Percentiles rank a stretch among this genome's conserved stretches.
These are phyloP conservation scores for Struthio camelus DNA, from an alignment of 2,113 vertebrate genomes.

Conservation along the genomic window DNA sequence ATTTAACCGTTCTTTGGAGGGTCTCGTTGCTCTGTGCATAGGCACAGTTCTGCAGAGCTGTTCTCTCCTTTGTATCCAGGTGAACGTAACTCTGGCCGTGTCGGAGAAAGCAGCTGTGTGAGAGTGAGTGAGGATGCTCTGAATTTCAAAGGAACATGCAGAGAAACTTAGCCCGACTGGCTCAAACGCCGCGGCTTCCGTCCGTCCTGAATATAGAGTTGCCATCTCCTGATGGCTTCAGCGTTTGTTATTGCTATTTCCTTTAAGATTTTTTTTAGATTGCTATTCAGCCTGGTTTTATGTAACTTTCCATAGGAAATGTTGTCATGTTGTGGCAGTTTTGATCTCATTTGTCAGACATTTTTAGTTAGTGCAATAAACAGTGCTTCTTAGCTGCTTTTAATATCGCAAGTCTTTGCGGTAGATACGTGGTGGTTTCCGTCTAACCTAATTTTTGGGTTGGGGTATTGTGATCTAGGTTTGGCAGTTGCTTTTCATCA, in stretches of 20 bases:
- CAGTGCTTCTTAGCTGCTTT: slow-evolving; percentile 30
- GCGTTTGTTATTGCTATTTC: slow-evolving; percentile 40
- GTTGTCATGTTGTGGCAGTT: slow-evolving; percentile 59
- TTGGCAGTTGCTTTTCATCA: neutral
- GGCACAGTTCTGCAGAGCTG: neutral
- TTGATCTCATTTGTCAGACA: neutral
- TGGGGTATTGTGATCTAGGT: neutral
- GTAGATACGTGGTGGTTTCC: neutral
- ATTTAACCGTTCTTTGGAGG: neutral
- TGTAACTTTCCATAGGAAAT: slow-evolving; percentile 71
- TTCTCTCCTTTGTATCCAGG: neutral
- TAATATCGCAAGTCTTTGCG: neutral
- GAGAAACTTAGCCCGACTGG: neutral
- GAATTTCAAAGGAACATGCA: neutral
- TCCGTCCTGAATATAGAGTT: slow-evolving; percentile 24
- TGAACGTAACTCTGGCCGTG: neutral
- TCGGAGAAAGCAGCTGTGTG: neutral
- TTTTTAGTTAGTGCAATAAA: slow-evolving; percentile 45
- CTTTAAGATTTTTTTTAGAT: slow-evolving; percentile 29
- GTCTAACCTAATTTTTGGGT: neutral
- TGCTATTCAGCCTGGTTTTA: slow-evolving; percentile 22
- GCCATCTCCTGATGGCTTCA: slow-evolving; percentile 27
- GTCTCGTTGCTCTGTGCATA: neutral
- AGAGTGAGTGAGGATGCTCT: neutral
- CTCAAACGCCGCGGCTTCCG: neutral